These are phyloP conservation scores for Sesamia nonagrioides DNA, from an alignment of 1,140 invertebrate genomes.

Conservation along the genomic window DNA sequence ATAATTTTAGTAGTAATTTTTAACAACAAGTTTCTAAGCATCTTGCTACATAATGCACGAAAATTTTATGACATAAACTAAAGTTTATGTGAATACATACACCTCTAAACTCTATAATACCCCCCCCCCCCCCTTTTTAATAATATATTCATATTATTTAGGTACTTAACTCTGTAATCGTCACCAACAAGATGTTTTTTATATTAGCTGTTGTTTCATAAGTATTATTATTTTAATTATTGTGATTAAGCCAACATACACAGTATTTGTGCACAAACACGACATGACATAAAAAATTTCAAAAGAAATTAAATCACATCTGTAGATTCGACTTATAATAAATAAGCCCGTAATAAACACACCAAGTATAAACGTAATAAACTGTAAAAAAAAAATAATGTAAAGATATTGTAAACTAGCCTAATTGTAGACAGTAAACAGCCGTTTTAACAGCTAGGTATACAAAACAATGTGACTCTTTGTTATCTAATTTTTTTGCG, in stretches of 20 bases:
- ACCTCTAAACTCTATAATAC: slow-evolving; percentile 6
- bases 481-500: slow-evolving; percentile 1
- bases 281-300: slow-evolving; percentile 17
- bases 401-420: slow-evolving; percentile 18
- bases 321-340: not conserved
- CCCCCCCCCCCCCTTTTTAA: not conserved
- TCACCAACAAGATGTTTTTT: slow-evolving; percentile 14
- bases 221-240: not conserved
- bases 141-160: not conserved
- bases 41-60: slow-evolving; percentile 34
- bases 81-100: slow-evolving; percentile 20
- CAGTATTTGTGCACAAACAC: slow-evolving; percentile 56
- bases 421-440: slow-evolving; percentile 16
- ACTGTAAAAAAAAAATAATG: not conserved
- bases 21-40: slow-evolving; percentile 5
- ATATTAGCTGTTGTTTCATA: slow-evolving; percentile 1
- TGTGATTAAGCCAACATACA: slow-evolving; percentile 10
- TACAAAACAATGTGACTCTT: slow-evolving; percentile 19
- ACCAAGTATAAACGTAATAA: slow-evolving; percentile 5
- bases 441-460: not conserved
- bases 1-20: not conserved
- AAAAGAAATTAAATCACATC: slow-evolving; percentile 6
- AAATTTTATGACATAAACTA: slow-evolving; percentile 37
- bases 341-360: not conserved
- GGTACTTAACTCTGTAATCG: not conserved